Percentiles rank a stretch among this genome's conserved stretches.
Evolutionary conservation across 2,888 invertebrate genomes (phyloP).

Genomic region (Phyllotreta striolata): DNA sequence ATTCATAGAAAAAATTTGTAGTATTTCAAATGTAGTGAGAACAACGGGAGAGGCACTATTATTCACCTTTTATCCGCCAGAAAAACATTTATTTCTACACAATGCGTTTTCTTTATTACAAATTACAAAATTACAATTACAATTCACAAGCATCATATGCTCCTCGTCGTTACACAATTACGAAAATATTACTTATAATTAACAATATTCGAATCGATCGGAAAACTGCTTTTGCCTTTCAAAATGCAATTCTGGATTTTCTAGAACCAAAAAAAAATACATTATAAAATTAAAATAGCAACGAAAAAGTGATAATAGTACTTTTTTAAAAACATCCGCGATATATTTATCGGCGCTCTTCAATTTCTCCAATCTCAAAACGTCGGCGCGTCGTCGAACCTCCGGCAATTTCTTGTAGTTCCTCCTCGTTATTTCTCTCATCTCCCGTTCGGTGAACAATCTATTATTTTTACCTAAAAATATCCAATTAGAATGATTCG

Average conservation of each 20-base stretch:
- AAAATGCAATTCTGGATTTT: constrained; percentile 74
- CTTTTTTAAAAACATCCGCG: constrained; percentile 79
- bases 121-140: too few species aligned
- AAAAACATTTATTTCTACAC: too few species aligned
- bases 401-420: constrained; percentile 77
- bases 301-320: too few species aligned
- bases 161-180: constrained; percentile 3
- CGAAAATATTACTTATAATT: constrained; percentile 55
- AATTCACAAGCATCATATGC: too few species aligned
- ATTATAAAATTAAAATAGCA: neutral
- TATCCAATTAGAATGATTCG: too few species aligned
- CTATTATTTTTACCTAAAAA: constrained; percentile 43
- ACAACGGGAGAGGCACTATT: too few species aligned
- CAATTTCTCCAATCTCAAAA: constrained; percentile 66
- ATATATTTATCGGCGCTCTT: constrained; percentile 75
- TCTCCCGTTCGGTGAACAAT: constrained; percentile 60
- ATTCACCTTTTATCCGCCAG: too few species aligned
- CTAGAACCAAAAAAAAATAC: constrained; percentile 61
- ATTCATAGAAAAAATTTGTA: too few species aligned
- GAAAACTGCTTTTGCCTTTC: constrained; percentile 71
- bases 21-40: too few species aligned
- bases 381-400: constrained; percentile 70
- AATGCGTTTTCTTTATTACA: too few species aligned
- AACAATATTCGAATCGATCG: constrained; percentile 70
- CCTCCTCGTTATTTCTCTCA: constrained; percentile 68